These are phyloP conservation scores for Cherax destructor DNA, from an alignment of 1,140 invertebrate species.

Conservation along the genomic window DNA sequence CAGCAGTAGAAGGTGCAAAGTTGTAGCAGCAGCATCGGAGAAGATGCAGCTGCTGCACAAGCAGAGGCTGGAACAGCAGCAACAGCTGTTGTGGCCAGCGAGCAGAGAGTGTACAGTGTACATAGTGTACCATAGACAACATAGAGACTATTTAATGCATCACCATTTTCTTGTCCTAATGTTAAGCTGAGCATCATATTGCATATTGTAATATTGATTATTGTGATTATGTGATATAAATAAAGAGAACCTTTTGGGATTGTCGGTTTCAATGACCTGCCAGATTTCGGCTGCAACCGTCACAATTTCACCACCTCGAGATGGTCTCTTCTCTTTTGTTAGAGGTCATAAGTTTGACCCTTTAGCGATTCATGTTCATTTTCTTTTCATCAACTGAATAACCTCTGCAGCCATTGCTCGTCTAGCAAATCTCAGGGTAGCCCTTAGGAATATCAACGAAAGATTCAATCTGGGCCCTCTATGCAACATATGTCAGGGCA, in stretches of 20 bases:
- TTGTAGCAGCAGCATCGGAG: neutral
- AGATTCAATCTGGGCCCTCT: too few relatives aligned
- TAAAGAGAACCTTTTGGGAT: conserved; percentile 44
- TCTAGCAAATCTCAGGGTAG: too few relatives aligned
- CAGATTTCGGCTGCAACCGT: neutral
- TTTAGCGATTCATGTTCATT: too few relatives aligned
- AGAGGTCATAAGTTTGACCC: too few relatives aligned
- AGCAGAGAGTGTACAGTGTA: conserved; percentile 43
- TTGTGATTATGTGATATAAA: conserved; percentile 64
- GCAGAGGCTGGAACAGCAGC: neutral
- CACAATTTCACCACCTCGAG: neutral
- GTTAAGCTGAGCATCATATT: conserved; percentile 54
- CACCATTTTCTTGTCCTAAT: conserved; percentile 46
- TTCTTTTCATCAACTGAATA: too few relatives aligned
- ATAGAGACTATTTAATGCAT: conserved; percentile 67
- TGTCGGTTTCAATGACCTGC: neutral
- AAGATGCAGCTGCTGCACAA: neutral
- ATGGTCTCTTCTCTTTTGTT: too few relatives aligned
- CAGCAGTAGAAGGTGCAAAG: conserved; percentile 4
- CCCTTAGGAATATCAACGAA: too few relatives aligned
- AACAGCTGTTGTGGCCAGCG: conserved; percentile 5
- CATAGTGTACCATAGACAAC: conserved; percentile 62
- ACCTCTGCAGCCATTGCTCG: too few relatives aligned
- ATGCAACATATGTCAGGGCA: too few relatives aligned
- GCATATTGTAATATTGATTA: conserved; percentile 63